Evolutionary conservation across 2,113 vertebrate species (phyloP), one percentile per base, ranked within the genome.

Genomic region (Paradisaea rubra): DNA sequence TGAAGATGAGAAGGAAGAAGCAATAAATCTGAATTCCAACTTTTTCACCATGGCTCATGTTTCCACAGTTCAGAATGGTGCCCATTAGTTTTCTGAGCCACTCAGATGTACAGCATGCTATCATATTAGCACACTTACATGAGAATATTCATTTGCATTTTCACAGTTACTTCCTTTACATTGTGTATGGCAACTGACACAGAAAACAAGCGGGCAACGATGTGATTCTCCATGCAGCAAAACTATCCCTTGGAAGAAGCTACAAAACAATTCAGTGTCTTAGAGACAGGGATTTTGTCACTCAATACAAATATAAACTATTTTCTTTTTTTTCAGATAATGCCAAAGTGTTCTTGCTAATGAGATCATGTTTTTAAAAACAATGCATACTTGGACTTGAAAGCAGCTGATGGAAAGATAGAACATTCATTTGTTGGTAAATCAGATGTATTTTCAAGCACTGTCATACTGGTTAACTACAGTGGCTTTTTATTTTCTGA

Each of bases 91-190:
- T 91, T 90, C 90, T 7, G 45, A 81, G 72, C 52, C 52, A 60
- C 53, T 86, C 79, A 78, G 72, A 83, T 41, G 64, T 81, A 78
- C 56, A 81, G 56, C 52, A 21, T 60, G 49, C 56, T 35, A 39
- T 73, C 71, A 81, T 88, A 83, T 84, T 84, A 95, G 45, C 53
- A 86, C 28, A 45, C 49, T 79, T 68, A 84, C 44, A 79, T 0
- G 3, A 81, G 49, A 77, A 71, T 79, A 84, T 86, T 88, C 8
- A 81, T 95, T 81, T 90, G 79, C 82, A 88, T 94, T 94, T 96
- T 92, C 88, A 91, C 77, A 91, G 92, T 53, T 82, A 65, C 81
- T 93, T 94, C 69, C 86, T 94, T 74, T 81, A 76, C 76, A 92
- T 74, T 93, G 88, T 93, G 61, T 74, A 57, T 42, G 81, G 64